Evolutionary conservation across 2,888 invertebrate species (phyloP), one percentile per base, ranked within the genome.

Genomic region (Ochropleura leucogaster): DNA sequence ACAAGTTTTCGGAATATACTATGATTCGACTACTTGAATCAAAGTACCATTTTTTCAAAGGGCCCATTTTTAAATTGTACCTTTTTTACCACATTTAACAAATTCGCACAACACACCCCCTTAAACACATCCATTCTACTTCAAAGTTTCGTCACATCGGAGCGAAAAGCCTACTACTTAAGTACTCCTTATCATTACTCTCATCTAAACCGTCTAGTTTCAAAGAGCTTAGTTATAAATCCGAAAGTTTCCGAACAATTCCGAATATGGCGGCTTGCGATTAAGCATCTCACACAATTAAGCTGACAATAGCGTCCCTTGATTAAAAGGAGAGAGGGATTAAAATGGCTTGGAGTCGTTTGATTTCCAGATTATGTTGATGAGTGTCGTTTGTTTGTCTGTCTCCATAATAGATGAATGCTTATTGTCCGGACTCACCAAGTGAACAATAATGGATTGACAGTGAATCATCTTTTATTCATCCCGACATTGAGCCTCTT

Each of bases 301-400:
- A 84, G 87, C 89, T 87, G 87, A 89, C 89, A 90, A 90, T 88
- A 86, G 88, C 75, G 76, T 77, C 84, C 81, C 82, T 87, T 90
- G 89, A 90, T 90, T 90, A 89, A 90, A 90, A 89, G 86, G 85
- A 83, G 85, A 83, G 86, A 83, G 51, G 85, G 86, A 88, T 88
- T 89, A 83, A 83, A 83, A 85, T 87, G 79, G 77, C 82, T 80
- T 53, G 55, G 65, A 86, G 86, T 78, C 80, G 89, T 90, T 89
- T 89, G 89, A 88, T 89, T 87, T 82, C 78, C 51, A 88, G 89
- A 90, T 89, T 87, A 88, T 84, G 82, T 73, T 79, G 82, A 89
- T 83, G 85, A 85, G 75, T 68, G 44, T 65, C 79, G 71, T 81
- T 82, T 80, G 79, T 80, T 82, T 84, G 85, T 76, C 60, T 77